Conservation (phyloP, 2,113 vertebrate genomes). For the Gila orcuttii region DNA sequence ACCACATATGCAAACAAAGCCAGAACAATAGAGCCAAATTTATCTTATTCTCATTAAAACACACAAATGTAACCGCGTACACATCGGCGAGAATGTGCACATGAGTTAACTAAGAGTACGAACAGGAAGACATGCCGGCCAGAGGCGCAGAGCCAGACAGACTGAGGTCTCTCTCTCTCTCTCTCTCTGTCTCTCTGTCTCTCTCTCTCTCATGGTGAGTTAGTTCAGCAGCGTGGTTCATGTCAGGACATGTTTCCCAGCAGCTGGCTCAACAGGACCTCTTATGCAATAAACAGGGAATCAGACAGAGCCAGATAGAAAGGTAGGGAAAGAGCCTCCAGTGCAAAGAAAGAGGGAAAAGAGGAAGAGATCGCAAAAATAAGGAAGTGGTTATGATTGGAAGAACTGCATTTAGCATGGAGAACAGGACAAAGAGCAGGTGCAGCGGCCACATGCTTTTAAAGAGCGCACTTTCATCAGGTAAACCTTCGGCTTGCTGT, state of each 20-base stretch:
- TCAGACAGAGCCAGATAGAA: slow-evolving; percentile 13
- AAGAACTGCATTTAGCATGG: slow-evolving; percentile 56
- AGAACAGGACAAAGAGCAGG: slow-evolving; percentile 53
- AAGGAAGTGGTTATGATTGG: slow-evolving; percentile 33
- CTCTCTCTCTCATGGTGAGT: slow-evolving; percentile 61
- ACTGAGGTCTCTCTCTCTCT: slow-evolving; percentile 54
- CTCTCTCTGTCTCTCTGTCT: slow-evolving; percentile 26
- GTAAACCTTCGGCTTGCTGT: background rate
- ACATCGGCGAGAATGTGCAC: background rate
- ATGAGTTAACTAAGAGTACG: slow-evolving; percentile 26
- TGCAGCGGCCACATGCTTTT: slow-evolving; percentile 32
- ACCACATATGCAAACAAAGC: background rate
- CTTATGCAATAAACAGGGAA: slow-evolving; percentile 66
- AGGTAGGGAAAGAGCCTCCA: background rate
- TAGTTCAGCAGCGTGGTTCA: slow-evolving; percentile 69
- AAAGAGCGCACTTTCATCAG: slow-evolving; percentile 24
- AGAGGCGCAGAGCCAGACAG: slow-evolving; percentile 46
- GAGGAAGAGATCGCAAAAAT: background rate
- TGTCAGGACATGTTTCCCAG: slow-evolving; percentile 69
- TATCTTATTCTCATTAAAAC: slow-evolving; percentile 32
- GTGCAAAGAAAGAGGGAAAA: slow-evolving; percentile 11
- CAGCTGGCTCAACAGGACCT: slow-evolving; percentile 73
- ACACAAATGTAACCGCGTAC: background rate
- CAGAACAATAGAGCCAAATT: slow-evolving; percentile 10
- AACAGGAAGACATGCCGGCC: slow-evolving; percentile 57